Evolutionary conservation across 2,888 invertebrate species (phyloP).

Genomic region (Panzeria rudis): DNA sequence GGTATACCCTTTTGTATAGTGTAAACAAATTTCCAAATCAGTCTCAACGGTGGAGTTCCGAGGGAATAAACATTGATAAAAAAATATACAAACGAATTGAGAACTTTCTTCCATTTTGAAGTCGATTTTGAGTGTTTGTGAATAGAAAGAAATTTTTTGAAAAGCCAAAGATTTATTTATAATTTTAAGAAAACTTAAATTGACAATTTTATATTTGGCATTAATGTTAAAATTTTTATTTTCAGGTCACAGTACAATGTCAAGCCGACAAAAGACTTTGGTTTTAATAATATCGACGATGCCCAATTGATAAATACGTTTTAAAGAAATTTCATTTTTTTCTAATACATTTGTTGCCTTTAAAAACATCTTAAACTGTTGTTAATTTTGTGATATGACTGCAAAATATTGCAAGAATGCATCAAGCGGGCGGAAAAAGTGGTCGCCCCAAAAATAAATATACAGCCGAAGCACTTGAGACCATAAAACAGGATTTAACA

Average conservation of each 20-base stretch:
- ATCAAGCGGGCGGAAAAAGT: constrained; percentile 84
- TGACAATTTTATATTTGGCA: not conserved
- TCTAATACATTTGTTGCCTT: constrained; percentile 31
- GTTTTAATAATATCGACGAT: not conserved
- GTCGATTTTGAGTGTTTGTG: too few relatives aligned
- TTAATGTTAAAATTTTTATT: constrained; percentile 15
- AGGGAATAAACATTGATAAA: too few relatives aligned
- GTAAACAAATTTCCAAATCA: too few relatives aligned
- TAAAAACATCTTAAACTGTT: constrained; percentile 44
- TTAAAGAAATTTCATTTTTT: not conserved
- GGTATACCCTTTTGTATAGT: too few relatives aligned
- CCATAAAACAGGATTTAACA: constrained; percentile 83
- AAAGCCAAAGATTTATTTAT: too few relatives aligned
- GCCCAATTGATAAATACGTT: not conserved
- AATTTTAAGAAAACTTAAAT: too few relatives aligned
- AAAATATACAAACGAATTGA: too few relatives aligned
- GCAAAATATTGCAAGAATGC: constrained; percentile 83
- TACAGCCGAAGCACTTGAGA: constrained; percentile 84
- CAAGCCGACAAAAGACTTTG: not conserved
- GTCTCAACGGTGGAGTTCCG: too few relatives aligned
- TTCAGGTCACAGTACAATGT: constrained; percentile 21
- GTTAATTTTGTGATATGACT: constrained; percentile 83
- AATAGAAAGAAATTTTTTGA: too few relatives aligned
- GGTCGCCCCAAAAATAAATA: constrained; percentile 84
- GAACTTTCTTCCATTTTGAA: too few relatives aligned